Conservation (phyloP, 2,888 invertebrate genomes). For the Patella caerulea region DNA sequence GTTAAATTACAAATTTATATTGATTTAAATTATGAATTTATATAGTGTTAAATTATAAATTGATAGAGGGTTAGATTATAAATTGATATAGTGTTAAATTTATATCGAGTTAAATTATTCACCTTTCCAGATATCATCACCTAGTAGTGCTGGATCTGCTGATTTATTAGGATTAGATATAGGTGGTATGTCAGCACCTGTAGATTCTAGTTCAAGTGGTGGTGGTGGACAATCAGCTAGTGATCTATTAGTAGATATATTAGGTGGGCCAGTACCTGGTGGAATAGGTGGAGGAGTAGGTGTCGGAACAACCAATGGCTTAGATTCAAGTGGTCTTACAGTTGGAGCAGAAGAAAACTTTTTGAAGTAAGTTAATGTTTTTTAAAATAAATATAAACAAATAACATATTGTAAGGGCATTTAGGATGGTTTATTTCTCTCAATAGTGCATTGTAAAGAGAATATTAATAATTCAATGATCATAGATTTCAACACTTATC, state of each 20-base stretch:
- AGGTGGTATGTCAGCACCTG: slow-evolving; percentile 84
- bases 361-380: slow-evolving; percentile 79
- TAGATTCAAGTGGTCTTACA: slow-evolving; percentile 50
- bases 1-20: too few relatives aligned
- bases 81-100: too few relatives aligned
- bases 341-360: slow-evolving; percentile 80
- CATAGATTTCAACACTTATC: neutral
- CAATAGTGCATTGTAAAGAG: neutral
- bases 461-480: neutral
- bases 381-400: neutral
- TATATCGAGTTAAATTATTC: neutral
- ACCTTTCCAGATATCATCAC: slow-evolving; percentile 31
- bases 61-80: too few relatives aligned
- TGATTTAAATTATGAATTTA: too few relatives aligned
- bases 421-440: too few relatives aligned
- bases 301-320: slow-evolving; percentile 45
- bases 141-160: slow-evolving; percentile 76
- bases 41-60: too few relatives aligned
- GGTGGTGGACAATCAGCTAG: slow-evolving; percentile 69
- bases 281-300: slow-evolving; percentile 28
- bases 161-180: slow-evolving; percentile 91
- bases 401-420: too few relatives aligned
- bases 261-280: slow-evolving; percentile 86
- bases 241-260: slow-evolving; percentile 83
- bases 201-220: slow-evolving; percentile 73